A percentile compares a stretch with the other conserved stretches of the same genome.
Evolutionary conservation across 2,888 invertebrate genomes (phyloP).

Genomic region (Lithophane semibrunnea): DNA sequence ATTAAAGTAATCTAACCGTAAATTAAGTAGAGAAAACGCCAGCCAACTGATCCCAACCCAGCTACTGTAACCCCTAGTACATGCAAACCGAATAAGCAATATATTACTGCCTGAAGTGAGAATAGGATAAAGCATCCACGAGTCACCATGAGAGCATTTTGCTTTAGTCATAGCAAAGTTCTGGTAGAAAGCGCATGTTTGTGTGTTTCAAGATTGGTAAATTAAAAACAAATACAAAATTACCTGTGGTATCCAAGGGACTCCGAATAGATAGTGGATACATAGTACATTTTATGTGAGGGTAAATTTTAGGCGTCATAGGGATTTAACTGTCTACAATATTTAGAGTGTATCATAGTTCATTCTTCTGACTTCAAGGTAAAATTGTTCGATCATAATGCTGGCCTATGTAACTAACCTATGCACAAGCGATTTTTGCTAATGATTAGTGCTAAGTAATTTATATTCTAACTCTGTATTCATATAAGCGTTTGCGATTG

Average conservation of each 20-base stretch:
- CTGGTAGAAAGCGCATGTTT: slow-evolving; percentile 21
- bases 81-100: slow-evolving; percentile 41
- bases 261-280: not conserved
- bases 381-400: slow-evolving; percentile 33
- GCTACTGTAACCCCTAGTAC: slow-evolving; percentile 36
- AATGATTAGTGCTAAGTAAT: not conserved
- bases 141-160: slow-evolving; percentile 4
- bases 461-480: not conserved
- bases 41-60: not conserved
- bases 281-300: not conserved
- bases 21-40: not conserved
- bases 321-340: not conserved
- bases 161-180: slow-evolving; percentile 38
- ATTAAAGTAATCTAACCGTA: not conserved
- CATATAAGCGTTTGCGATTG: slow-evolving; percentile 30
- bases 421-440: slow-evolving; percentile 39
- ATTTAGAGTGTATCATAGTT: slow-evolving; percentile 9
- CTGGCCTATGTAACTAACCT: slow-evolving; percentile 15
- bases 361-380: slow-evolving; percentile 34
- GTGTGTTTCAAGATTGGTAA: not conserved
- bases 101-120: slow-evolving; percentile 16
- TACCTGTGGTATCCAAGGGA: not conserved
- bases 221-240: not conserved
- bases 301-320: not conserved
- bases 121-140: slow-evolving; percentile 31